These are phyloP conservation scores for Timema podura DNA, from an alignment of 2,888 invertebrate species.

Conservation along the genomic window DNA sequence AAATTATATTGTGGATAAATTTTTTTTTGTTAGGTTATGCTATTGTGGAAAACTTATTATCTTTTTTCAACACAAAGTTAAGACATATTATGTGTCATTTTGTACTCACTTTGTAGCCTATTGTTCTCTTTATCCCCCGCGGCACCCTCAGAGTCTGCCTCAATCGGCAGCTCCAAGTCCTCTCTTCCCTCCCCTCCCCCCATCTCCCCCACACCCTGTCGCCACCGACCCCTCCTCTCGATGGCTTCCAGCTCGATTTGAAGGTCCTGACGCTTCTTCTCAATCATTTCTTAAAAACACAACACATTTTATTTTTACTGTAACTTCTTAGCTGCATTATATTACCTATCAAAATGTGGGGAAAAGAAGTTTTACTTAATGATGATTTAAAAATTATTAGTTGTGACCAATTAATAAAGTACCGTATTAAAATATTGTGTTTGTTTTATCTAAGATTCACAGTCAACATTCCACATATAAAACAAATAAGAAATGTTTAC, in stretches of 20 bases:
- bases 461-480: no score
- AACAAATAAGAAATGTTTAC: no score
- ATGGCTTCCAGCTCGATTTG: conserved; percentile 61
- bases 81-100: not conserved
- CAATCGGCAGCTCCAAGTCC: conserved; percentile 21
- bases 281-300: conserved; percentile 54
- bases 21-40: no score
- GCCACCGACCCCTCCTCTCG: conserved; percentile 43
- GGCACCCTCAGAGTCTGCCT: conserved; percentile 22
- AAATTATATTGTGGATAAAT: no score
- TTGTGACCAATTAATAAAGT: no score
- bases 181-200: conserved; percentile 25
- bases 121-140: conserved; percentile 28
- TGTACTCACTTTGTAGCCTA: conserved; percentile 27
- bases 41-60: no score
- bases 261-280: conserved; percentile 58
- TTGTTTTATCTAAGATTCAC: no score
- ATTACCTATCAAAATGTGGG: not conserved
- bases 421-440: no score
- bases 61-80: no score
- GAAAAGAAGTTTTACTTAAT: not conserved
- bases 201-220: conserved; percentile 32
- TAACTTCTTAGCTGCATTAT: not conserved
- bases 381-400: no score
- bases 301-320: conserved; percentile 5